Percentiles rank a stretch among this genome's conserved stretches.
Evolutionary conservation across 2,888 invertebrate genomes (phyloP).

Genomic region (Troides oblongomaculatus): DNA sequence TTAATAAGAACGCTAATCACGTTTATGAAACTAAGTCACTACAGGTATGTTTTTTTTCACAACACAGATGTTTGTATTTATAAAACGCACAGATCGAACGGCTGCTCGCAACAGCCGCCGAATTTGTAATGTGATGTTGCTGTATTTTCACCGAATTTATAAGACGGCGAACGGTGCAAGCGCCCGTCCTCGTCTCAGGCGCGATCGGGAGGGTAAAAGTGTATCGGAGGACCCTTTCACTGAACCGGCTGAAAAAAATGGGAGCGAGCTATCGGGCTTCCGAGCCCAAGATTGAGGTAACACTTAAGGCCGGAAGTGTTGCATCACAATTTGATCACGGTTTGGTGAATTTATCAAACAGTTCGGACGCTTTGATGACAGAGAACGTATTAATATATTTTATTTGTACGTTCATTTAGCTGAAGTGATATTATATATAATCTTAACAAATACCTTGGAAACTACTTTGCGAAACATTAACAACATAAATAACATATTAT

Average conservation of each 20-base stretch:
- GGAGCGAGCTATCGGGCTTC: conserved; percentile 70
- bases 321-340: conserved; percentile 62
- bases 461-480: too few relatives aligned
- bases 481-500: too few relatives aligned
- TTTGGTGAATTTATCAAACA: conserved; percentile 57
- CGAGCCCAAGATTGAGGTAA: conserved; percentile 74
- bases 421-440: too few relatives aligned
- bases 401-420: too few relatives aligned
- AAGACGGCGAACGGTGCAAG: conserved; percentile 63
- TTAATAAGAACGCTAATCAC: conserved; percentile 62
- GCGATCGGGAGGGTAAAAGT: conserved; percentile 72
- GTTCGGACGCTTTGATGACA: conserved; percentile 35
- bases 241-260: conserved; percentile 72
- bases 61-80: conserved; percentile 49
- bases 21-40: conserved; percentile 72
- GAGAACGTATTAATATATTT: background rate
- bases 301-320: conserved; percentile 65
- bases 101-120: conserved; percentile 72
- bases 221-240: conserved; percentile 77
- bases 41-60: conserved; percentile 49
- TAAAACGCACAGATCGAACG: conserved; percentile 55
- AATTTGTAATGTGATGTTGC: conserved; percentile 77
- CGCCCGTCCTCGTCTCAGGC: conserved; percentile 50
- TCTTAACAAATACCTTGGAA: too few relatives aligned
- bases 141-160: conserved; percentile 78